Base-by-base conservation (phyloP, 1,140 invertebrate genomes). In the Archivesica marissinica region DNA sequence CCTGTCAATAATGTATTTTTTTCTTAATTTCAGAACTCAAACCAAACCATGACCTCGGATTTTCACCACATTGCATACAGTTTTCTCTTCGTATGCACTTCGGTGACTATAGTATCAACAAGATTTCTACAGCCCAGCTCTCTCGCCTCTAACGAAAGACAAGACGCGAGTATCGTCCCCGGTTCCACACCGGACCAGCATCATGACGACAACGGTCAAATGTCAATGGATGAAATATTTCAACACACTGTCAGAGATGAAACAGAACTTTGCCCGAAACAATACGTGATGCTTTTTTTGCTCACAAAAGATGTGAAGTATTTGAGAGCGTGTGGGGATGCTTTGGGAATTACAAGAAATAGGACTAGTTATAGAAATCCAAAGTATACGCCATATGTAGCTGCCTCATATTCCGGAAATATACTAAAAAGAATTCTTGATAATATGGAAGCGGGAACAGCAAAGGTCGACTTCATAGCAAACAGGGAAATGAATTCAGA, bases 341-440 rank as follows among this genome's bases (percentile, higher is more conserved):
- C 23, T n/a, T 25, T 41, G 66, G 54, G 54, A 1, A 25, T 64
- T 47, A 3, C 54, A 2, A 44, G 39, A 30, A 39, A 2, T 23
- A 78, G 28, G 11, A 64, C 23, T 15, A 23, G 2, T 25, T 25
- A 17, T 11, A 38, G 23, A 1, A 25, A n/a, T 44, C 23, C 15
- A 20, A 38, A 78, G 56, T 13, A 23, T 17, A 11, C 39, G 13
- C 9, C 52, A 7, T 35, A 28, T 13, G 59, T 30, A 28, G 23
- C 54, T 39, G 6, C n/a, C 13, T 52, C 78, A 2, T 81, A 68
- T 54, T 81, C 78, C 4, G 78, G 78, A 25, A 47, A 59, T 3
- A 28, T 81, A 13, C 38, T 81, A 0, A 81, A 81, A 64, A 3
- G 78, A 17, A 81, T 81, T 70, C n/a, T 81, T 4, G 38, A 81